Evolutionary conservation across 2,797 vertebrate genomes (phyloP).

Genomic region (Mus caroli): DNA sequence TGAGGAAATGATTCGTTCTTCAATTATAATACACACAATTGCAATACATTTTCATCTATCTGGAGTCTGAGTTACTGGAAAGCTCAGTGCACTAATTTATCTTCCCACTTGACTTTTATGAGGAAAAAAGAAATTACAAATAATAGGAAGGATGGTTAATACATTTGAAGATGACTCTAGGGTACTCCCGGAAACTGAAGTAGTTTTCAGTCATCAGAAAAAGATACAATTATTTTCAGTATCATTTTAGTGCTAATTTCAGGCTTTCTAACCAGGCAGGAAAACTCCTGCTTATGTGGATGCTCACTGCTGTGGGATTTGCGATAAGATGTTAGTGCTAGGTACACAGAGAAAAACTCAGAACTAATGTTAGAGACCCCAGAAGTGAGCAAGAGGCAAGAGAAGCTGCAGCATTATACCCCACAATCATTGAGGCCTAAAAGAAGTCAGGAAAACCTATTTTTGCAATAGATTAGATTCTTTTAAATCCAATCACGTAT

Average conservation of each 20-base stretch:
- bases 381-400: neutral
- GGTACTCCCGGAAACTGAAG: conserved; percentile 67
- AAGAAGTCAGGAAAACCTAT: neutral
- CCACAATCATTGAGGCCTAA: neutral
- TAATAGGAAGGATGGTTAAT: conserved; percentile 73
- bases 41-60: conserved; percentile 70
- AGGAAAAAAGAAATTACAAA: conserved; percentile 74
- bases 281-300: neutral
- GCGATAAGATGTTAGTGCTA: neutral
- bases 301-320: neutral
- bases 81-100: conserved; percentile 76
- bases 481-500: neutral
- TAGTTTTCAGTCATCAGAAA: conserved; percentile 59
- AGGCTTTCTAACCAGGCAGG: neutral
- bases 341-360: neutral
- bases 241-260: conserved; percentile 41
- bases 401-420: too few relatives aligned
- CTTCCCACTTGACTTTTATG: conserved; percentile 74
- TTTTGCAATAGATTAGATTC: neutral
- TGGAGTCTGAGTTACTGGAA: conserved; percentile 65
- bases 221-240: conserved; percentile 53
- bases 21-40: conserved; percentile 65
- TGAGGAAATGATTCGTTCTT: conserved; percentile 67
- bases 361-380: neutral
- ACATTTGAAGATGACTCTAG: conserved; percentile 65